Evolutionary conservation across 1,140 invertebrate genomes (phyloP), one percentile per base, ranked within the genome.

Genomic region (Caligus rogercresseyi): DNA sequence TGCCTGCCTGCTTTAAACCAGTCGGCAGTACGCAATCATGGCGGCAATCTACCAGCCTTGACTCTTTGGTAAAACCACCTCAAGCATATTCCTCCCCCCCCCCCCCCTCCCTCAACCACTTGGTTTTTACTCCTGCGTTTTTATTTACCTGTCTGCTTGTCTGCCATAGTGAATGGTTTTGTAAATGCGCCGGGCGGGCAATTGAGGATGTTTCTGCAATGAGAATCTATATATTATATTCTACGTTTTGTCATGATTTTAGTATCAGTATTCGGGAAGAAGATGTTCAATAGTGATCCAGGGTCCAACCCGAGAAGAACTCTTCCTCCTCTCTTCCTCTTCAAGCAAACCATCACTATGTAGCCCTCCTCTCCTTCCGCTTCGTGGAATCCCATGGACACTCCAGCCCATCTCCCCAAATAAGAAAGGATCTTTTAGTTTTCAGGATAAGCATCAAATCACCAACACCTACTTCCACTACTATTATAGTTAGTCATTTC

Each of bases 211-310:
- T 43, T 7, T 43, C 7, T 43, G 7, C 7, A 43, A 43, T n/a
- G n/a, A n/a, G n/a, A n/a, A n/a, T n/a, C n/a, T 43, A 43, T 43
- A 43, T 43, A 43, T 43, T 43, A 43, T 43, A 43, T 43, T n/a
- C n/a, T 43, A 43, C n/a, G 7, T 43, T 43, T 43, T n/a, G n/a
- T 43, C 31, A 43, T 43, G 31, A 43, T 43, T 43, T 43, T n/a
- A 43, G 31, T 43, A 43, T 43, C 31, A 7, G n/a, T 43, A 11
- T 7, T 7, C 31, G n/a, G n/a, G 31, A 43, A 43, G 31, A 43
- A 11, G 31, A 11, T 43, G 31, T 43, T 43, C 7, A 43, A n/a
- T 11, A 43, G 7, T 43, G 7, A 43, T 43, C 7, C 7, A n/a
- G 7, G 31, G n/a, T 43, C n/a, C 7, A n/a, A 43, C 7, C 31